A percentile compares a stretch with the other conserved stretches of the same genome.
These are phyloP conservation scores for Drosophila seclusa DNA, from an alignment of 2,888 invertebrate species.

Conservation along the genomic window DNA sequence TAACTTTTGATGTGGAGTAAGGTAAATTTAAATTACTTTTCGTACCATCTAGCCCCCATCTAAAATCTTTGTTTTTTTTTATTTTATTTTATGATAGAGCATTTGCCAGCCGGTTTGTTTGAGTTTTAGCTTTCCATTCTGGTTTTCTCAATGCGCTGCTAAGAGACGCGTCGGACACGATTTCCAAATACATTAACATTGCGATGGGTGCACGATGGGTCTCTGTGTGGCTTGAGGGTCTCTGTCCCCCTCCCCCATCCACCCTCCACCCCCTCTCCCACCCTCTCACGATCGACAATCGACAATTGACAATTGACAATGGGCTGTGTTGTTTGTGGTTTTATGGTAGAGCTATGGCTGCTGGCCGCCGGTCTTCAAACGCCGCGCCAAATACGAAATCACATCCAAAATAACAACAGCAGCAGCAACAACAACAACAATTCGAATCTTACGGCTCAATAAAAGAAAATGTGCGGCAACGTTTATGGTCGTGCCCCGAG, in stretches of 20 bases:
- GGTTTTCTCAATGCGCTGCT: conserved; percentile 59
- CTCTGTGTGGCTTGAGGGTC: conserved; percentile 13
- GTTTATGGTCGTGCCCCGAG: conserved; percentile 61
- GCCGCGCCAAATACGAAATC: conserved; percentile 76
- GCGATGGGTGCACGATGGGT: conserved; percentile 73
- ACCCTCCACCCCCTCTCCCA: too few relatives aligned
- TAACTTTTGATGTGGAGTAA: background rate
- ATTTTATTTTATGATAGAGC: conserved; percentile 23
- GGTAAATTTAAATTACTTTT: background rate
- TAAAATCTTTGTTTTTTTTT: background rate
- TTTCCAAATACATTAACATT: conserved; percentile 82
- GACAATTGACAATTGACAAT: conserved; percentile 54
- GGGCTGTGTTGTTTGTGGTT: conserved; percentile 13
- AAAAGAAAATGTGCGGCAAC: conserved; percentile 78
- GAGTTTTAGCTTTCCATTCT: conserved; percentile 55
- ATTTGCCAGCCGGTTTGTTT: conserved; percentile 18
- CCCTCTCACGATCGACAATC: conserved; percentile 21
- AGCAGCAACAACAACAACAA: conserved; percentile 34
- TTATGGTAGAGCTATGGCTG: conserved; percentile 54
- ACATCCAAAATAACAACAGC: conserved; percentile 58
- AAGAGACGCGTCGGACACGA: conserved; percentile 65
- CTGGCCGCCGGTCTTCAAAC: conserved; percentile 65
- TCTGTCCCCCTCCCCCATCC: background rate
- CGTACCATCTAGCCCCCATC: too few relatives aligned
- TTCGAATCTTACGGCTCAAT: conserved; percentile 80